Evolutionary conservation across 2,888 invertebrate genomes (phyloP).

Genomic region (Troides aeacus): DNA sequence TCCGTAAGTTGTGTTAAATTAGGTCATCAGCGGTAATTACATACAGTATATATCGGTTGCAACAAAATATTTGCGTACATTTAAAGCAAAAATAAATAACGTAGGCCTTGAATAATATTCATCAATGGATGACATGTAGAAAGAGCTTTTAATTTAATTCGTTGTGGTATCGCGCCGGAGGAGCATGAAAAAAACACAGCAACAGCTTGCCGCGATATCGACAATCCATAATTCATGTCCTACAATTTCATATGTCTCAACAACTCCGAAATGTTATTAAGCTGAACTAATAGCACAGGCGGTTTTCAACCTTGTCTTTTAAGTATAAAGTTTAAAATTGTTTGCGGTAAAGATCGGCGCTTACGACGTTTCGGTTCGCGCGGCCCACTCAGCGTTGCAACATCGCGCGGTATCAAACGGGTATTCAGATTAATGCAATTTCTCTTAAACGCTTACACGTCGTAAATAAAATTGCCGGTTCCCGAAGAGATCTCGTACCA

Average conservation of each 20-base stretch:
- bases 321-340: slow-evolving; percentile 44
- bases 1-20: not conserved
- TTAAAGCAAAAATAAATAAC: slow-evolving; percentile 40
- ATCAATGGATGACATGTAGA: slow-evolving; percentile 79
- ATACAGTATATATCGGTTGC: not conserved
- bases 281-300: slow-evolving; percentile 42
- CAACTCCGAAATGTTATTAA: slow-evolving; percentile 49
- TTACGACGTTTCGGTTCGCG: slow-evolving; percentile 45
- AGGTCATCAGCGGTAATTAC: not conserved
- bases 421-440: slow-evolving; percentile 80
- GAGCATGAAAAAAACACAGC: slow-evolving; percentile 75
- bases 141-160: slow-evolving; percentile 81
- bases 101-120: slow-evolving; percentile 72
- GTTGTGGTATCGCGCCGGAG: slow-evolving; percentile 75
- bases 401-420: slow-evolving; percentile 78
- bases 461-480: slow-evolving; percentile 78
- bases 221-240: slow-evolving; percentile 81
- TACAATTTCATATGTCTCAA: slow-evolving; percentile 77
- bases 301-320: slow-evolving; percentile 54
- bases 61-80: slow-evolving; percentile 21
- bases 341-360: slow-evolving; percentile 37
- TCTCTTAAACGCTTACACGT: slow-evolving; percentile 80
- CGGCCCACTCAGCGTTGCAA: slow-evolving; percentile 69
- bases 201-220: slow-evolving; percentile 80
- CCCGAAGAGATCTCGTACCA: slow-evolving; percentile 53